Evolutionary conservation across 2,113 vertebrate species (phyloP).

Genomic region (Circaetus cinerascens): DNA sequence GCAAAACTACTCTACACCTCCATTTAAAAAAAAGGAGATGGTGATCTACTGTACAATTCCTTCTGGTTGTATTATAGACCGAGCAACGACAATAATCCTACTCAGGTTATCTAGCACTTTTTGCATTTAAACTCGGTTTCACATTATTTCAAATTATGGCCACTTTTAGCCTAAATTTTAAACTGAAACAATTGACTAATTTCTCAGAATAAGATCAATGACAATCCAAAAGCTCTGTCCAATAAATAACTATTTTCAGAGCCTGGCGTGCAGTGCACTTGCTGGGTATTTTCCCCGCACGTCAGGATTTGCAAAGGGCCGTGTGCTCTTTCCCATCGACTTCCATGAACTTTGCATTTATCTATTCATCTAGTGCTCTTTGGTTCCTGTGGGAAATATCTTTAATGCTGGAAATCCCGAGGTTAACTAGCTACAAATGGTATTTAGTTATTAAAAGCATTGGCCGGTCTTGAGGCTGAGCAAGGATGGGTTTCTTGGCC

Average conservation of each 20-base stretch:
- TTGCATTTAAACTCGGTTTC: not conserved
- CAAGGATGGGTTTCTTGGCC: not conserved
- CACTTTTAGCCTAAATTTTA: not conserved
- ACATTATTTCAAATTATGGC: rapidly evolving
- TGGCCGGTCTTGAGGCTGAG: not conserved
- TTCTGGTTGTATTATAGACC: not conserved
- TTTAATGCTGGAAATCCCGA: conserved; percentile 5
- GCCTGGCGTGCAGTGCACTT: rapidly evolving
- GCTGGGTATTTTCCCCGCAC: not conserved
- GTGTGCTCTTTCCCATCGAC: not conserved
- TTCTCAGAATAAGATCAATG: not conserved
- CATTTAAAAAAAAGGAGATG: not conserved
- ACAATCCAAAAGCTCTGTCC: not conserved
- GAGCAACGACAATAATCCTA: rapidly evolving
- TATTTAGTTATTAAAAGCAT: not conserved
- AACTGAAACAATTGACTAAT: not conserved
- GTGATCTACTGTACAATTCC: not conserved
- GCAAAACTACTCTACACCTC: not conserved
- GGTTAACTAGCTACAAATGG: not conserved
- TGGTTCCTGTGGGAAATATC: conserved; percentile 5
- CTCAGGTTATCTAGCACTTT: not conserved
- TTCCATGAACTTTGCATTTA: not conserved
- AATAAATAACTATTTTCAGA: not conserved
- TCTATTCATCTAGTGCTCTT: not conserved
- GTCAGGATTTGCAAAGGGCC: not conserved